Conservation (phyloP, 2,888 invertebrate genomes). For the Argyresthia albistria region DNA sequence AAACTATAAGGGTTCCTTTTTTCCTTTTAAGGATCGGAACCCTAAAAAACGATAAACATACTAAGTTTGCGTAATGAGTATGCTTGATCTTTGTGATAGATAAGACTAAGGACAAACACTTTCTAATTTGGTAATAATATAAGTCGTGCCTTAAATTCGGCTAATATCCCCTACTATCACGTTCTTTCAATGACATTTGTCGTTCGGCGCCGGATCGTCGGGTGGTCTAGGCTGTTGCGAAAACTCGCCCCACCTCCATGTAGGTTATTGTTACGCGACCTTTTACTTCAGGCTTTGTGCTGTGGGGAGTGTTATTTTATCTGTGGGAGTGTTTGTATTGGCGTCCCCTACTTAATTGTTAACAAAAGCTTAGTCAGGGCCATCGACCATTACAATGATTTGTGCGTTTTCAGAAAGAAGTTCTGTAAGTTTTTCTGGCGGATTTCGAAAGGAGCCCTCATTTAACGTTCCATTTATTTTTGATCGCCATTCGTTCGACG, state of each 20-base stretch:
- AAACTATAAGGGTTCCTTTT: no score
- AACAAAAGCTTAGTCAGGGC: conserved; percentile 27
- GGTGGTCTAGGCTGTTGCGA: conserved; percentile 27
- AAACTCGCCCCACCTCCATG: conserved; percentile 34
- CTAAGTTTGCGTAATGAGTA: no score
- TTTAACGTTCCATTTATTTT: no score
- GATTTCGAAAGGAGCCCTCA: no score
- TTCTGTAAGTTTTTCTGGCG: no score
- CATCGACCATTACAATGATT: conserved; percentile 27
- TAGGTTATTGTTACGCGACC: conserved; percentile 54
- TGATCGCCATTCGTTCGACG: neutral
- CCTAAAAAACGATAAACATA: no score
- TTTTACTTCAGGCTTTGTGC: conserved; percentile 35
- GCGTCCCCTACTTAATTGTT: conserved; percentile 10
- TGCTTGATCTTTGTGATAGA: no score
- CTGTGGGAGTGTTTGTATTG: conserved; percentile 15
- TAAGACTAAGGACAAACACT: no score
- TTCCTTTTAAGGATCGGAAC: no score
- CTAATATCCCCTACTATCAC: no score
- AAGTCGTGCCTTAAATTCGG: no score
- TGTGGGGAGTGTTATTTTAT: conserved; percentile 30
- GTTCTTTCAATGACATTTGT: neutral
- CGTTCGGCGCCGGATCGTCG: conserved; percentile 23
- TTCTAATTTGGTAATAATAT: no score
- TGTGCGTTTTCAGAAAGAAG: conserved; percentile 21